phyloP scores from a whole-genome alignment of 2,113 vertebrate genomes.

The Bucco capensis region DNA sequence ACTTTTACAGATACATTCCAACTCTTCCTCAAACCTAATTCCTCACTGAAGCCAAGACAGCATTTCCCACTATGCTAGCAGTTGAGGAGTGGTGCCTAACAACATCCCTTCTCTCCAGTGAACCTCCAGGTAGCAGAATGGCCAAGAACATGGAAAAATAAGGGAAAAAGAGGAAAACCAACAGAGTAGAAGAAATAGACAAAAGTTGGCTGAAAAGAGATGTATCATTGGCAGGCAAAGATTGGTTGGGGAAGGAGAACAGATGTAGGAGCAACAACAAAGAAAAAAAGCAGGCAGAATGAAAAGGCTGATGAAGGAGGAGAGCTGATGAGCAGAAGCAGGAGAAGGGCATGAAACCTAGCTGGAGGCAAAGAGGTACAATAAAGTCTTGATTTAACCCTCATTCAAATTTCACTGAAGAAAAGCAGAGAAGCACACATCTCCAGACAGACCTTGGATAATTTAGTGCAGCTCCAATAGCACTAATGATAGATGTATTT shows the following conservation, averaged over 20 bases:
- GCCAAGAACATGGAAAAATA: neutral
- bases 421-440: slow-evolving; percentile 35
- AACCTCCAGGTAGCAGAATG: neutral
- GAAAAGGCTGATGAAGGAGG: neutral
- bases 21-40: neutral
- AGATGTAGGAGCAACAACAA: neutral
- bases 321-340: neutral
- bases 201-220: neutral
- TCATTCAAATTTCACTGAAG: slow-evolving; percentile 52
- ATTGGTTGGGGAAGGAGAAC: neutral
- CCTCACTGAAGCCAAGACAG: neutral
- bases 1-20: neutral
- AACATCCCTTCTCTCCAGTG: neutral
- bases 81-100: neutral
- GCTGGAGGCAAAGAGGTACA: neutral
- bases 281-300: neutral
- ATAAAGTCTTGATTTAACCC: slow-evolving; percentile 39
- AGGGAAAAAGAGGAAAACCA: neutral
- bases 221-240: neutral
- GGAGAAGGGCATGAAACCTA: neutral
- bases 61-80: neutral
- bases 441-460: slow-evolving; percentile 49
- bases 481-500: slow-evolving; percentile 69
- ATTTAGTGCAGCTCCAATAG: slow-evolving; percentile 53
- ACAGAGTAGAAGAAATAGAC: neutral